phyloP scores from a whole-genome alignment of 2,113 vertebrate genomes.

The Tretioscincus oriximinensis region DNA sequence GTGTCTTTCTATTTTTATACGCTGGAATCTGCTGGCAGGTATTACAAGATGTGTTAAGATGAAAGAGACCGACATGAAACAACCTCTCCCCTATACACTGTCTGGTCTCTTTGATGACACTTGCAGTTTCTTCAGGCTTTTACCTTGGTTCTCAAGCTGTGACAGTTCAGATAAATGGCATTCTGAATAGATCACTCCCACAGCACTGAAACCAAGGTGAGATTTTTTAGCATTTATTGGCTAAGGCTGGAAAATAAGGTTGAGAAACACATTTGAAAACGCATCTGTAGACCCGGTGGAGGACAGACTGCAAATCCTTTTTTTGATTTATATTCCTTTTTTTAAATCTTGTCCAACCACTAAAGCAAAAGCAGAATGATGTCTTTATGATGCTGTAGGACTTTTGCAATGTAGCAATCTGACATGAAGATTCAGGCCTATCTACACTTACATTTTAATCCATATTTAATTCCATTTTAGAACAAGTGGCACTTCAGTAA shows the following conservation, averaged over 20 bases:
- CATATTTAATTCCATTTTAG: too few relatives aligned
- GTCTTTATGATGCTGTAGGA: too few relatives aligned
- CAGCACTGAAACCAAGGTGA: constrained; percentile 30
- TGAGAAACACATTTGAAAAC: not conserved
- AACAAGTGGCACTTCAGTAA: too few relatives aligned
- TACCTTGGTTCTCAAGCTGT: constrained; percentile 51
- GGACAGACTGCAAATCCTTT: constrained; percentile 21
- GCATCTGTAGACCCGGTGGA: constrained; percentile 24
- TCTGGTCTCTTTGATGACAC: constrained; percentile 55
- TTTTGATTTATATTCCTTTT: too few relatives aligned
- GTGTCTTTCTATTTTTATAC: constrained; percentile 23
- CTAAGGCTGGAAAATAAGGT: not conserved
- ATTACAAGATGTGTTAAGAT: constrained; percentile 49
- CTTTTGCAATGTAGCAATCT: too few relatives aligned
- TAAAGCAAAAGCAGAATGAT: too few relatives aligned
- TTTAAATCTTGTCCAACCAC: too few relatives aligned
- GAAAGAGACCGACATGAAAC: constrained; percentile 60
- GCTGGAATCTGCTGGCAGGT: constrained; percentile 41
- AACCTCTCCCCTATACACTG: constrained; percentile 38
- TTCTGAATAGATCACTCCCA: constrained; percentile 54
- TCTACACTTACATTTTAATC: too few relatives aligned
- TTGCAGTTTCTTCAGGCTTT: constrained; percentile 33
- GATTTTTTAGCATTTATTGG: not conserved
- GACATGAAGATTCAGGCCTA: too few relatives aligned
- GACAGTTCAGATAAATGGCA: constrained; percentile 61